A percentile compares a stretch with the other conserved stretches of the same genome.
Conservation (phyloP, 2,888 invertebrate species). For the Andrena trimmerana region DNA sequence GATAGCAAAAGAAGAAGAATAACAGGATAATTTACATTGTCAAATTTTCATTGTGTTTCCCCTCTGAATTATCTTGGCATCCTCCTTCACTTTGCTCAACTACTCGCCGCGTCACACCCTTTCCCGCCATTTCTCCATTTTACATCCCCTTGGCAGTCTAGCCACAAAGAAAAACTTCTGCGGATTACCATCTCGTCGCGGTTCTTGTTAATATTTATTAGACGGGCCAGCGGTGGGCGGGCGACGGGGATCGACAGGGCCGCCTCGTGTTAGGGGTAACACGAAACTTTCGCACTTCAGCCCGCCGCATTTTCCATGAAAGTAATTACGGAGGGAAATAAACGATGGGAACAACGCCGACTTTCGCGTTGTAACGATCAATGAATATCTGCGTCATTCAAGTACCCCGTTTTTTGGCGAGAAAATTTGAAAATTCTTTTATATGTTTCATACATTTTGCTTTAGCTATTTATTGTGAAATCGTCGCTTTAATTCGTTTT, state of each 20-base stretch:
- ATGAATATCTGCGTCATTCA: conserved; percentile 31
- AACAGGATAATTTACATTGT: conserved; percentile 79
- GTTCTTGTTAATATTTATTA: conserved; percentile 84
- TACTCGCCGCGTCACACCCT: conserved; percentile 49
- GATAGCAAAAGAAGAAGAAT: conserved; percentile 74
- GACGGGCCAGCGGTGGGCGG: conserved; percentile 70
- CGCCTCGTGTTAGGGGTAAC: conserved; percentile 60
- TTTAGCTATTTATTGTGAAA: not conserved
- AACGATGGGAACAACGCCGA: conserved; percentile 35
- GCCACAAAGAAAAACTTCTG: conserved; percentile 77
- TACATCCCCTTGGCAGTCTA: conserved; percentile 72
- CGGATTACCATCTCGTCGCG: conserved; percentile 81
- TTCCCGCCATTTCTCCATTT: conserved; percentile 55
- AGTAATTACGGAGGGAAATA: conserved; percentile 64
- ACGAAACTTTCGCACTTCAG: conserved; percentile 77
- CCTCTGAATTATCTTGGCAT: conserved; percentile 59
- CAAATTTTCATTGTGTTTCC: conserved; percentile 73
- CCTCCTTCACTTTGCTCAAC: conserved; percentile 54
- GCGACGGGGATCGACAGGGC: conserved; percentile 65
- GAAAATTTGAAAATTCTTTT: conserved; percentile 24
- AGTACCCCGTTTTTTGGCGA: not conserved
- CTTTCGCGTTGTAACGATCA: conserved; percentile 40
- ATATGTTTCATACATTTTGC: not conserved
- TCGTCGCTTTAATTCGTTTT: no score
- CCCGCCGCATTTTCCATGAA: conserved; percentile 66